A percentile compares a stretch with the other conserved stretches of the same genome.
phyloP scores from a whole-genome alignment of 2,888 invertebrate species.

The Cataglyphis altisquamis region DNA sequence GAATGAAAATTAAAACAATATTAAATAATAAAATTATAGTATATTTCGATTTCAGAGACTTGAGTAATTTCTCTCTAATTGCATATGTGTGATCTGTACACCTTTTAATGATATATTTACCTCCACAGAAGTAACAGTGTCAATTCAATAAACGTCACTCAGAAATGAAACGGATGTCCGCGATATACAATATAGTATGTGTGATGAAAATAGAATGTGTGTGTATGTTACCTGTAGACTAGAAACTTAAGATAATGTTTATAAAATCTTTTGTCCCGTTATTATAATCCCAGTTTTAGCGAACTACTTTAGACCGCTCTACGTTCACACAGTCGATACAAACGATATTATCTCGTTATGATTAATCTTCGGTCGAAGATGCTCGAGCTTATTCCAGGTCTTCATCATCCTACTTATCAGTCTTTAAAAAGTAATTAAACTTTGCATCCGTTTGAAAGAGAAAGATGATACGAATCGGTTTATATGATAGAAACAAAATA shows the following conservation, averaged over 20 bases:
- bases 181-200: slow-evolving; percentile 58
- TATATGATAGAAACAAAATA: slow-evolving; percentile 71
- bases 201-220: slow-evolving; percentile 78
- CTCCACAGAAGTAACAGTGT: slow-evolving; percentile 62
- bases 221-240: slow-evolving; percentile 78
- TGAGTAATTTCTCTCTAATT: slow-evolving; percentile 33
- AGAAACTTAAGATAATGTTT: slow-evolving; percentile 81
- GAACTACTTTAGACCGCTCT: slow-evolving; percentile 75
- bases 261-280: slow-evolving; percentile 73
- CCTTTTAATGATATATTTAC: slow-evolving; percentile 63
- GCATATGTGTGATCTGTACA: slow-evolving; percentile 72
- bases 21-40: slow-evolving; percentile 31
- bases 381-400: slow-evolving; percentile 60
- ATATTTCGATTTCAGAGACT: slow-evolving; percentile 56
- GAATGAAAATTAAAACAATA: slow-evolving; percentile 6
- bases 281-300: slow-evolving; percentile 62
- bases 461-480: slow-evolving; percentile 62
- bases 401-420: slow-evolving; percentile 80
- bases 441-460: slow-evolving; percentile 58
- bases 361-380: slow-evolving; percentile 65
- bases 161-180: slow-evolving; percentile 71
- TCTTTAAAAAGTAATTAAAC: slow-evolving; percentile 82
- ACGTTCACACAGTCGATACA: slow-evolving; percentile 62
- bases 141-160: slow-evolving; percentile 69
- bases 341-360: slow-evolving; percentile 64